phyloP scores from a whole-genome alignment of 2,113 vertebrate genomes.

The Lanius ludovicianus region DNA sequence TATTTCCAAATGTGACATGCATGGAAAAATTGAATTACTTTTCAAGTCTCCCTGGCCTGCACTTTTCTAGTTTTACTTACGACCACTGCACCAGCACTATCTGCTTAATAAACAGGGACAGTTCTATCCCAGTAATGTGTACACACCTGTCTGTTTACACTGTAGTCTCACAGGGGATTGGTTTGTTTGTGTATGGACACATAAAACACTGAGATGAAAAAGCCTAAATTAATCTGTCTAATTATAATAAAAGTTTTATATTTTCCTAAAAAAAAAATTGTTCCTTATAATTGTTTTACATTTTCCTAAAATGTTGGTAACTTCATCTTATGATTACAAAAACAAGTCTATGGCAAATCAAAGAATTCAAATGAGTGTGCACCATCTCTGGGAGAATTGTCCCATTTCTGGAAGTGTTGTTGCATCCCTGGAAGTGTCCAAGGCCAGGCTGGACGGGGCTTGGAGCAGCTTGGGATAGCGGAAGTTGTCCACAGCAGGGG shows the following conservation, averaged over 20 bases:
- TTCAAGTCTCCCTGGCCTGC: not conserved
- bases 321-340: not conserved
- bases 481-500: not conserved
- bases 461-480: accelerated
- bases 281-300: not conserved
- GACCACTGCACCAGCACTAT: not conserved
- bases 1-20: not conserved
- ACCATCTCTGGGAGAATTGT: not conserved
- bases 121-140: not conserved
- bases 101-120: not conserved
- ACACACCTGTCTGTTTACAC: not conserved
- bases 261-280: not conserved
- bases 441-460: not conserved
- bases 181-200: not conserved
- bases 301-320: not conserved
- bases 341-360: not conserved
- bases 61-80: not conserved
- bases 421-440: not conserved
- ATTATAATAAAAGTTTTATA: not conserved
- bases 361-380: not conserved
- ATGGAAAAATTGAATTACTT: not conserved
- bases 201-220: not conserved
- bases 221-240: not conserved
- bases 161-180: not conserved
- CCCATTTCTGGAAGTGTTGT: not conserved